Evolutionary conservation across 2,888 invertebrate species (phyloP), one percentile per base, ranked within the genome.

Genomic region (Meandrusa payeni): DNA sequence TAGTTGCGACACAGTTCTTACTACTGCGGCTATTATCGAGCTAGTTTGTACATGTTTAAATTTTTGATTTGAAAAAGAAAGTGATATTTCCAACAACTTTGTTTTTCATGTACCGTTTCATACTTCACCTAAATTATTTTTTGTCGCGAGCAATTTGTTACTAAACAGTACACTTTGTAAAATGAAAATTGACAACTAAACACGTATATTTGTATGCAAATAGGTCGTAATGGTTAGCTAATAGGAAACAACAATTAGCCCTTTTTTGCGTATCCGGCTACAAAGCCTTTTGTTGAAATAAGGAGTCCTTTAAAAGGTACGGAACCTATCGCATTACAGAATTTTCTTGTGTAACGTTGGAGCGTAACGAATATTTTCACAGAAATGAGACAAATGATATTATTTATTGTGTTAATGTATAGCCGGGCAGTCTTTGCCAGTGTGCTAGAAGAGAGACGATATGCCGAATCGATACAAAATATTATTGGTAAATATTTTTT

Each of bases 211-310:
- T 22, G 1, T 4, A 12, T 15, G 7, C n/a, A 40, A 32, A 24
- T 31, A 40, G 40, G 40, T 9, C 32, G 7, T 31, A 15, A 22
- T 9, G 19, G 7, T 3, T 29, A 22, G 5, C 9, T 17, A 32
- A 34, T 23, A 11, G 9, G 7, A 34, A 26, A 13, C n/a, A 23
- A 5, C 17, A 19, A 23, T 33, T 34, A 22, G 7, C 23, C 5
- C 4, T 32, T 20, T 26, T 41, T 41, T 6, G 20, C 4, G 19
- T 40, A 32, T 41, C 19, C 32, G 12, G 31, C 19, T 9, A 32
- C 2, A 2, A 6, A 20, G 6, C n/a, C 6, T 1, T 3, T 7
- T 12, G 7, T 9, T 23, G 7, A 17, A 32, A 31, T 10, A 10
- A 39, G 11, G n/a, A 31, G 10, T 24, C 7, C 7, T 40, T 19